Conservation (phyloP, 1,140 invertebrate species). For the Micrasema minimum region DNA sequence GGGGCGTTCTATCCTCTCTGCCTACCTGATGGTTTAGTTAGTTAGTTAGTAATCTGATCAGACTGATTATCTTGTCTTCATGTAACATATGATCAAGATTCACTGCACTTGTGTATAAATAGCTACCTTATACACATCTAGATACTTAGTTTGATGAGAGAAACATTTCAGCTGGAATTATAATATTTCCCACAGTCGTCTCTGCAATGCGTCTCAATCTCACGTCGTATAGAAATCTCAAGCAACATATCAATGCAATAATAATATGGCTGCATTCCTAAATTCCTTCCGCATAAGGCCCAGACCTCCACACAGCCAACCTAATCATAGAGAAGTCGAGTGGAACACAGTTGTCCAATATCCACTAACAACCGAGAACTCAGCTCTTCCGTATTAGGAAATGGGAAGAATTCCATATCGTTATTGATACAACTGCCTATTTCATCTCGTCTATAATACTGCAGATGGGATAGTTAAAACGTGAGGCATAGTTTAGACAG, state of each 20-base stretch:
- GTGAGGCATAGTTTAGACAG: no score
- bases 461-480: no score
- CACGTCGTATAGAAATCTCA: neutral
- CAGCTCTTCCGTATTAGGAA: conserved; percentile 24
- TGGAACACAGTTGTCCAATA: conserved; percentile 17
- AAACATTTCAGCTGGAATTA: no score
- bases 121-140: no score
- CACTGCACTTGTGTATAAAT: no score
- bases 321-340: conserved; percentile 10
- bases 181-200: neutral
- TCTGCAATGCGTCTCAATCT: neutral
- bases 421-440: conserved; percentile 27
- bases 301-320: conserved; percentile 14
- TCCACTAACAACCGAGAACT: conserved; percentile 6
- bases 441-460: no score
- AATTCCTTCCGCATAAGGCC: conserved; percentile 8
- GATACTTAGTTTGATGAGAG: no score
- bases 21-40: no score
- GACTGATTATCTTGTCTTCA: no score
- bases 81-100: no score
- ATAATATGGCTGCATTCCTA: conserved; percentile 8
- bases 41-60: no score
- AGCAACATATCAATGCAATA: conserved; percentile 9
- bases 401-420: conserved; percentile 7
- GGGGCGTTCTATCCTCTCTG: no score